phyloP scores from a whole-genome alignment of 30 jellyfish, hydroid and myxozoan species.

The Turritopsis rubra region DNA sequence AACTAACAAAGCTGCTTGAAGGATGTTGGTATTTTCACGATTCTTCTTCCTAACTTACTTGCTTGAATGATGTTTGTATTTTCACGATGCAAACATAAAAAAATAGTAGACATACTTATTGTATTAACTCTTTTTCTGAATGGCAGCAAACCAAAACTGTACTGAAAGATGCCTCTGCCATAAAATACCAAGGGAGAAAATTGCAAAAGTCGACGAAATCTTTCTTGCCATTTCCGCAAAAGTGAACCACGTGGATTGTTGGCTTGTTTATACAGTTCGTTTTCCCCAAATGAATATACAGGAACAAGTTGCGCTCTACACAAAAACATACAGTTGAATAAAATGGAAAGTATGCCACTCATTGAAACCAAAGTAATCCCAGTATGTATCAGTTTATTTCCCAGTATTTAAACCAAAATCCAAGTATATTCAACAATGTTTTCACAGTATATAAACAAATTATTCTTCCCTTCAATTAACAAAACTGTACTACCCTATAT shows the following conservation, averaged over 20 bases:
- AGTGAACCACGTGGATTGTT: slow-evolving; percentile 66
- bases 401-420: no score
- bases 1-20: no score
- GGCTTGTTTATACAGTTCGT: slow-evolving; percentile 68
- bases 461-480: no score
- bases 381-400: no score
- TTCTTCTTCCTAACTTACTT: no score
- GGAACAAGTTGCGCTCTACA: slow-evolving; percentile 82
- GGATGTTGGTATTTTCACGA: no score
- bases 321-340: not conserved
- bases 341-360: no score
- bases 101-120: slow-evolving; percentile 42
- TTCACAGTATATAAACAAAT: no score
- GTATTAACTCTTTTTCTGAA: slow-evolving; percentile 60
- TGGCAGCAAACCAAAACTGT: slow-evolving; percentile 81
- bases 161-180: slow-evolving; percentile 92
- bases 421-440: no score
- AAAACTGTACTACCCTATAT: no score
- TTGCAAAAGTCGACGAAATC: slow-evolving; percentile 40
- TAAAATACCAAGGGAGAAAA: slow-evolving; percentile 85
- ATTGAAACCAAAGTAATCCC: no score
- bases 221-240: slow-evolving; percentile 43
- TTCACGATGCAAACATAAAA: not conserved
- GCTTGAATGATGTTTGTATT: no score
- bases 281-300: slow-evolving; percentile 87